Percentiles rank a stretch among this genome's conserved stretches.
These are phyloP conservation scores for Procavia capensis DNA, from an alignment of 2,113 vertebrate species.

Conservation along the genomic window DNA sequence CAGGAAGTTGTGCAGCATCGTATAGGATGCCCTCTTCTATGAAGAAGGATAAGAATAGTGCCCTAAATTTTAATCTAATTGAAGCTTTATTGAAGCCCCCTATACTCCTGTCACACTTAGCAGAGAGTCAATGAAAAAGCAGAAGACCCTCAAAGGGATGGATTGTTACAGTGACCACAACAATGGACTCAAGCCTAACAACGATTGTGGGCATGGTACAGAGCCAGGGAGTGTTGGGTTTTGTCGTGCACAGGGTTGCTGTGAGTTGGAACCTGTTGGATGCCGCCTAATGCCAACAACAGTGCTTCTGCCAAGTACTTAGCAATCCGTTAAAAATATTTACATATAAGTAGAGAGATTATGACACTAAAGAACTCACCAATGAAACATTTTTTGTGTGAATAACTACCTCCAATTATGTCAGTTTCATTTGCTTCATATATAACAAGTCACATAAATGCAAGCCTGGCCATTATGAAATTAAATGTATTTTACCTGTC, in stretches of 20 bases:
- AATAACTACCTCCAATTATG: constrained; percentile 16
- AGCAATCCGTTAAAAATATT: not conserved
- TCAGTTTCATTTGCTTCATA: constrained; percentile 37
- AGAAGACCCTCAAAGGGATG: too few relatives aligned
- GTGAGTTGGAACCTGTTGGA: too few relatives aligned
- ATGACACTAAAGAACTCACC: not conserved
- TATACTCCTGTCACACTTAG: too few relatives aligned
- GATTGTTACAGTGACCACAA: too few relatives aligned
- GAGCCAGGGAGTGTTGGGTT: too few relatives aligned
- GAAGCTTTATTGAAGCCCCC: not conserved
- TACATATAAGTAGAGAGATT: not conserved
- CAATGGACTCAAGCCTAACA: too few relatives aligned
- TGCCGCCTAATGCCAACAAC: too few relatives aligned
- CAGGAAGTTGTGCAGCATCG: not conserved
- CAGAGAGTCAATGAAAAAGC: too few relatives aligned
- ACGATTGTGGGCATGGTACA: too few relatives aligned
- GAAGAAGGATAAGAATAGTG: not conserved
- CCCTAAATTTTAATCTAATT: not conserved
- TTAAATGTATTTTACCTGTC: not conserved
- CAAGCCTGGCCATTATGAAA: not conserved
- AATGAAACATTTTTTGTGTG: constrained; percentile 10
- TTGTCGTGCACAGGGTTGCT: too few relatives aligned
- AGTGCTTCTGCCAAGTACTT: not conserved
- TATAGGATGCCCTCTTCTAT: not conserved
- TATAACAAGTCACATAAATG: not conserved